phyloP scores from a whole-genome alignment of 2,888 invertebrate genomes.

The Philonicus albiceps region DNA sequence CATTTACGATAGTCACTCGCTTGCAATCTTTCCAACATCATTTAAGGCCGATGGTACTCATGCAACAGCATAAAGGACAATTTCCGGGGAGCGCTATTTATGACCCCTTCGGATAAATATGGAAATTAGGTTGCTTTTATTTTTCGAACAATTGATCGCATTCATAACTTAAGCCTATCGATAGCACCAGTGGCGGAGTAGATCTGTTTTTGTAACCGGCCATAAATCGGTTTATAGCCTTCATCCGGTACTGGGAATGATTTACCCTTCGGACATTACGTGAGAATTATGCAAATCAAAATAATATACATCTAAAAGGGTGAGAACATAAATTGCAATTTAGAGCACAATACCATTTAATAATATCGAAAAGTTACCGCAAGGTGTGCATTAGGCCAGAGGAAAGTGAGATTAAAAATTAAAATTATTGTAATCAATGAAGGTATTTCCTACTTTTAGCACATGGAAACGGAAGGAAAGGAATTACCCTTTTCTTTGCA shows the following conservation, averaged over 20 bases:
- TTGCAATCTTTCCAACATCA: background rate
- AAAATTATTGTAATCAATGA: background rate
- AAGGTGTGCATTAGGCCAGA: background rate
- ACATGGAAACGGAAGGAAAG: background rate
- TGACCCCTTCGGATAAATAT: slow-evolving; percentile 13
- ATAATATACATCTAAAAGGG: background rate
- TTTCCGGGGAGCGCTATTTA: background rate
- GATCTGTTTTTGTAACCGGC: slow-evolving; percentile 1
- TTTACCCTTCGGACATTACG: slow-evolving; percentile 34
- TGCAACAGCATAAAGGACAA: background rate
- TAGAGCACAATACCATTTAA: background rate
- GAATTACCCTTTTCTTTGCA: background rate
- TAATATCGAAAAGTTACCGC: background rate
- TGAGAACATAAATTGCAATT: background rate
- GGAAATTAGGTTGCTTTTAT: slow-evolving; percentile 19
- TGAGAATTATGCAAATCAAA: slow-evolving; percentile 17
- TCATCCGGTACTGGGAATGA: slow-evolving; percentile 21
- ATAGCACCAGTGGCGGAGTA: background rate
- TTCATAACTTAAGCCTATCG: background rate
- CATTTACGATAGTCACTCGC: background rate
- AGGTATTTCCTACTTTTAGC: background rate
- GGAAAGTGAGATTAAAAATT: no score
- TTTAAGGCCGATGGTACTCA: background rate
- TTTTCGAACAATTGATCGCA: slow-evolving; percentile 16
- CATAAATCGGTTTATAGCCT: slow-evolving; percentile 30